Percentiles rank a stretch among this genome's conserved stretches.
phyloP scores from a whole-genome alignment of 2,113 vertebrate genomes.

The Polypterus senegalus region DNA sequence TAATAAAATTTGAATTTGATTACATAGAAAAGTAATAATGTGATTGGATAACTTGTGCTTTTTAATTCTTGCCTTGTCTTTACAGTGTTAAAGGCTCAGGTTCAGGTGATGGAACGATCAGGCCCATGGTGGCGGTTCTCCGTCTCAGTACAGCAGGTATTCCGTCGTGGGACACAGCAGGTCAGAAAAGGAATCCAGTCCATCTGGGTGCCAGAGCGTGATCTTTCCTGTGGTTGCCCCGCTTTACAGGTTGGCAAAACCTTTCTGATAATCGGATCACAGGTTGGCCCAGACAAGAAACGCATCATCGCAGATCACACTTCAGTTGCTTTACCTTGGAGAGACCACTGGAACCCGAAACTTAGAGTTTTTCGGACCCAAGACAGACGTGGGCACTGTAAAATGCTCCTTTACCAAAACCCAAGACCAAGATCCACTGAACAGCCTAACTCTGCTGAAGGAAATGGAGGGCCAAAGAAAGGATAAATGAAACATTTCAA shows the following conservation, averaged over 20 bases:
- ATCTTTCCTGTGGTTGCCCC: constrained; percentile 67
- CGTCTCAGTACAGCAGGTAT: constrained; percentile 55
- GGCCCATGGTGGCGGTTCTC: constrained; percentile 71
- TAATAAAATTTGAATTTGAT: no score
- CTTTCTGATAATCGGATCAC: constrained; percentile 53
- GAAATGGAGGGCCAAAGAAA: no score
- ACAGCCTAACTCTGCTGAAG: not conserved
- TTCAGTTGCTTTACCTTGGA: constrained; percentile 69
- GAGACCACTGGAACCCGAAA: constrained; percentile 70
- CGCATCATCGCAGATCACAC: constrained; percentile 65
- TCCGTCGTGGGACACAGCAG: constrained; percentile 42
- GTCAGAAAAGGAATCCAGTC: constrained; percentile 53
- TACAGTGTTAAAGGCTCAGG: constrained; percentile 62
- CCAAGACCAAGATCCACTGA: not conserved
- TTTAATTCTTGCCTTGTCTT: constrained; percentile 4
- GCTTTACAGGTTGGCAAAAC: constrained; percentile 51
- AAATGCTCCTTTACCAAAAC: constrained; percentile 11
- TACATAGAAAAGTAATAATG: no score
- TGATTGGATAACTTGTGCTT: no score
- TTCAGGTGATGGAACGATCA: constrained; percentile 51
- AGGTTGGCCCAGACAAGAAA: constrained; percentile 52
- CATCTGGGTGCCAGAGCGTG: constrained; percentile 66
- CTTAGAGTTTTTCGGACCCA: constrained; percentile 65
- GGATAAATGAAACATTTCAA: no score
- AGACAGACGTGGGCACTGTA: constrained; percentile 61